Percentiles rank a stretch among this genome's conserved stretches.
Conservation (phyloP, 2,888 invertebrate species). For the Drosophila nigricruria region DNA sequence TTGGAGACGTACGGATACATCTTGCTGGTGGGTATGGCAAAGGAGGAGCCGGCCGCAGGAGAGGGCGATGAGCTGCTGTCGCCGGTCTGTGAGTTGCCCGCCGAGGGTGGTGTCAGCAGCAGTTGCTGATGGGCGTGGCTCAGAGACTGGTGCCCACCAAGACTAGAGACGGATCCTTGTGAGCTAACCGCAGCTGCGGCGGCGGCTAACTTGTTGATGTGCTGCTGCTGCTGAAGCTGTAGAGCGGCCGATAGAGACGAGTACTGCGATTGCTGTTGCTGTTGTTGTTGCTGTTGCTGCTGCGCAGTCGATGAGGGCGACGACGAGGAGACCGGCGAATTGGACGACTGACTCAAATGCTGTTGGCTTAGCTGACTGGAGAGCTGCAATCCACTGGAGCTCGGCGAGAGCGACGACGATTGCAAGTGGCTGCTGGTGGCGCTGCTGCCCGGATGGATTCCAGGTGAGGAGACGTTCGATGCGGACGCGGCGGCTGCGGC, state of each 20-base stretch:
- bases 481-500: slow-evolving; percentile 83
- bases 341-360: slow-evolving; percentile 82
- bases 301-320: slow-evolving; percentile 82
- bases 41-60: slow-evolving; percentile 85
- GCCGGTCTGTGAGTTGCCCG: slow-evolving; percentile 81
- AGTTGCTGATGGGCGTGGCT: slow-evolving; percentile 79
- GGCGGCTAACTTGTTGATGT: slow-evolving; percentile 82
- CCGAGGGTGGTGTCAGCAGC: slow-evolving; percentile 81
- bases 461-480: slow-evolving; percentile 78
- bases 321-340: slow-evolving; percentile 84
- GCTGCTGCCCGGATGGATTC: slow-evolving; percentile 74
- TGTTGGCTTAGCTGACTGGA: slow-evolving; percentile 62
- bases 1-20: slow-evolving; percentile 97
- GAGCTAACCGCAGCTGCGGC: slow-evolving; percentile 82
- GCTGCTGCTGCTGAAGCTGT: slow-evolving; percentile 82
- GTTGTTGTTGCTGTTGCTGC: slow-evolving; percentile 63
- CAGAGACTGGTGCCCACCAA: slow-evolving; percentile 53
- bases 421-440: slow-evolving; percentile 82
- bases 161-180: slow-evolving; percentile 56
- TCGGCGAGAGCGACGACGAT: slow-evolving; percentile 76
- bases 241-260: slow-evolving; percentile 85
- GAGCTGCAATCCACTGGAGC: slow-evolving; percentile 70
- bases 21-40: slow-evolving; percentile 89
- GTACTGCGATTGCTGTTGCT: slow-evolving; percentile 75
- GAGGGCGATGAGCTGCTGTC: slow-evolving; percentile 82